Base-by-base conservation (phyloP, 2,888 invertebrate genomes). In the Leptinotarsa haldemani region DNA sequence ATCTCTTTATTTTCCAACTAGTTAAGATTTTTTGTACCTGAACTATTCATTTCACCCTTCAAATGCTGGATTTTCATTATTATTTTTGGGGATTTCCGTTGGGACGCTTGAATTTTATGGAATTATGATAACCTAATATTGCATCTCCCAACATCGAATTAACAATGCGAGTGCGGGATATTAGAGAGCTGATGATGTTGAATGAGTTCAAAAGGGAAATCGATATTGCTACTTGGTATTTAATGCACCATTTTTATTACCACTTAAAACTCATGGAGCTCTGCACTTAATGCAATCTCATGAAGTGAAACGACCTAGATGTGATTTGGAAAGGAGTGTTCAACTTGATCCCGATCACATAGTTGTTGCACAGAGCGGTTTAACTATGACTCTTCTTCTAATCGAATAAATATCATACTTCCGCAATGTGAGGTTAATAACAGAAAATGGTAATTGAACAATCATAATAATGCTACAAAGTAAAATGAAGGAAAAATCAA, bases 161-260 rank as follows among this genome's bases (percentile, higher is more conserved):
- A 58, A 47, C 22, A 69, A 22, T 47, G 58, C 16, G 47, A 47
- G 47, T 25, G 30, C 25, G 20, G 58, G 30, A 61, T 48, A 50
- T 69, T 1, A 69, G 48, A 25, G 48, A 22, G 61, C 30, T 69
- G 47, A 48, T 69, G 58, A 69, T 63, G 63, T 63, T 50, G 50
- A 69, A 50, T 53, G 63, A 9, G 48, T 53, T 69, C 47, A 13
- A 46, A 48, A 63, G 15, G 50, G 69, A 63, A 48, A 69, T 69
- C 69, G n/a, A 69, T 63, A 69, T 63, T 63, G 63, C 69, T 63
- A 69, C 50, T 69, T 58, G 61, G 69, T 50, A 53, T 61, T 30
- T 46, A 47, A 40, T 58, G 61, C 61, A 30, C 40, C 40, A 61
- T 61, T 61, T 61, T 61, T 40, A 61, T 61, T 40, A 61, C 61